These are phyloP conservation scores for Platypus cylindrus DNA, from an alignment of 2,888 invertebrate genomes.

Conservation along the genomic window DNA sequence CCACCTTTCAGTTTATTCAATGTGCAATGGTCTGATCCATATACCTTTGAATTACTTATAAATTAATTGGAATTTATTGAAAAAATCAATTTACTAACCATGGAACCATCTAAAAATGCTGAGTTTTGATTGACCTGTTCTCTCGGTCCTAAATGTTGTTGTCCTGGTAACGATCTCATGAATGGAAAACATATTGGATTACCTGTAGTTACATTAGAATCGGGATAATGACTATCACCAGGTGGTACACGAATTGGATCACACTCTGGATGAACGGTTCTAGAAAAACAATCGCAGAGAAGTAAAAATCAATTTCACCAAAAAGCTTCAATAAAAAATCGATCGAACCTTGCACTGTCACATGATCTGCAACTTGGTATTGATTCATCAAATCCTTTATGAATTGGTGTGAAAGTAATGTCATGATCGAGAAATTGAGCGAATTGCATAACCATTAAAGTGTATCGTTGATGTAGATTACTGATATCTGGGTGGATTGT, in stretches of 20 bases:
- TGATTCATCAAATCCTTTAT: slow-evolving; percentile 79
- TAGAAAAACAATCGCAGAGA: slow-evolving; percentile 15
- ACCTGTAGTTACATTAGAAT: slow-evolving; percentile 72
- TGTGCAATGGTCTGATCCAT: slow-evolving; percentile 11
- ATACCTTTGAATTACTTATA: slow-evolving; percentile 12
- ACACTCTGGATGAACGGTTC: slow-evolving; percentile 86
- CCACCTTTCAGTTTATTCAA: slow-evolving; percentile 37
- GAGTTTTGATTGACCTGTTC: slow-evolving; percentile 95
- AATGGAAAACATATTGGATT: slow-evolving; percentile 84
- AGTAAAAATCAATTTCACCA: too few relatives aligned
- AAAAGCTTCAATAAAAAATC: neutral
- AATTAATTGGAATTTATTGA: neutral
- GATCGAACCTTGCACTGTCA: slow-evolving; percentile 48
- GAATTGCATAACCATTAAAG: slow-evolving; percentile 89
- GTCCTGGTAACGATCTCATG: slow-evolving; percentile 87
- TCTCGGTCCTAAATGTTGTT: slow-evolving; percentile 73
- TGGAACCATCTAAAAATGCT: slow-evolving; percentile 76
- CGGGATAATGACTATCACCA: slow-evolving; percentile 83
- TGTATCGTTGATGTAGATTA: slow-evolving; percentile 76
- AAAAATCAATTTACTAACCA: slow-evolving; percentile 7
- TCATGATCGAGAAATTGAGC: slow-evolving; percentile 93
- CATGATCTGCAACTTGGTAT: slow-evolving; percentile 84
- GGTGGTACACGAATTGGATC: slow-evolving; percentile 83
- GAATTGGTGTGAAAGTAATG: slow-evolving; percentile 85
- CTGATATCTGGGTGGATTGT: slow-evolving; percentile 86